Evolutionary conservation across 2,113 vertebrate genomes (phyloP), one percentile per base, ranked within the genome.

Genomic region (Amphiprion ocellaris): DNA sequence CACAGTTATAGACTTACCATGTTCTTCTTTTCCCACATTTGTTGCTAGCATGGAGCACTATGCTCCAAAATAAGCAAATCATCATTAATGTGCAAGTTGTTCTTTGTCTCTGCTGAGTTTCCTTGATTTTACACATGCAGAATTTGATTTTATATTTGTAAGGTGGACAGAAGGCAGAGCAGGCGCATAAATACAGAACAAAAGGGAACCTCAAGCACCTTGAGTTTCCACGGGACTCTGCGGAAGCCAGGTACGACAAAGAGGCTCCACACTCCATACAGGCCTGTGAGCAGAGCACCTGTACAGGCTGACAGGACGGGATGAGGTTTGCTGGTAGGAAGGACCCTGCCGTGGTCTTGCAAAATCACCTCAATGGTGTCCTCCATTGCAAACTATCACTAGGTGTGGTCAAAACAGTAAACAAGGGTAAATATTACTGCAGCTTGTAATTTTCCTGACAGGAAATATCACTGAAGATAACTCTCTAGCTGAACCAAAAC

Each of bases 321-420:
- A 63, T 89, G 89, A 41, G 91, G 46, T 61, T 33, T 72, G 50
- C 14, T 65, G 53, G 39, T 63, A 8, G 70, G 52, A 16, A 79
- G 59, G 39, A 83, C 59, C 24, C 47, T 65, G 5, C 33, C 5
- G 19, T 64, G 21, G 12, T 95, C 87, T 39, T 94, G 86, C 24
- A 96, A 90, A 70, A 95, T 90, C 37, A 92, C 44, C 3, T 95
- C 94, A 19, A 95, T 89, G 9, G 86, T 66, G 81, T 95, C 94
- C 61, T 96, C 95, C 95, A 95, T 95, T 53, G 7, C 47, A 50
- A n/a, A 74, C 52, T 49, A 24, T 17, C 28, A 39, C 21, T 11
- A 30, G 24, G 24, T 37, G 23, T 17, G 23, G 54, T 17, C 17
- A 8, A 46, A 78, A 79, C 24, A 83, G n/a, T 11, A 66, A 23